phyloP scores from a whole-genome alignment of 1,140 invertebrate species.

The Pseudomyrmex gracilis region DNA sequence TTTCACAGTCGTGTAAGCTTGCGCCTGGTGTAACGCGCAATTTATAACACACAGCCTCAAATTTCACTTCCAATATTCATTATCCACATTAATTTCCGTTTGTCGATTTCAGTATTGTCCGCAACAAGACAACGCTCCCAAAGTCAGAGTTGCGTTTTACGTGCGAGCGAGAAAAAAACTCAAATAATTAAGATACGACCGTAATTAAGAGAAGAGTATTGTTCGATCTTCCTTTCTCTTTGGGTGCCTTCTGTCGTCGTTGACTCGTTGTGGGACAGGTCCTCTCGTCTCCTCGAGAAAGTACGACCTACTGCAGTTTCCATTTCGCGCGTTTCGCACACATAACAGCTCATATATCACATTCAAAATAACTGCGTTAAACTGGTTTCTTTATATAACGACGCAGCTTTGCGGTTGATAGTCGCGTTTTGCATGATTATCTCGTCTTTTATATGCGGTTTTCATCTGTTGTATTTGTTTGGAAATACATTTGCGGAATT shows the following conservation, averaged over 20 bases:
- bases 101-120: slow-evolving; percentile 18
- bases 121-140: background rate
- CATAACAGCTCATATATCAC: slow-evolving; percentile 57
- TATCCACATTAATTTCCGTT: background rate
- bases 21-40: background rate
- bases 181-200: slow-evolving; percentile 59
- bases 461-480: background rate
- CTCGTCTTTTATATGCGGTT: slow-evolving; percentile 11
- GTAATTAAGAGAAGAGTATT: slow-evolving; percentile 68
- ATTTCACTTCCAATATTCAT: slow-evolving; percentile 4
- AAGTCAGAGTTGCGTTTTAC: slow-evolving; percentile 34
- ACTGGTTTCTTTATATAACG: slow-evolving; percentile 57
- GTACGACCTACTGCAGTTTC: slow-evolving; percentile 63
- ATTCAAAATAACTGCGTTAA: slow-evolving; percentile 10
- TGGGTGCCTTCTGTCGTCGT: slow-evolving; percentile 24
- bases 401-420: slow-evolving; percentile 6
- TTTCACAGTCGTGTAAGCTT: background rate
- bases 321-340: slow-evolving; percentile 61
- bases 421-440: slow-evolving; percentile 43
- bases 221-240: slow-evolving; percentile 51
- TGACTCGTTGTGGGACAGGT: slow-evolving; percentile 61
- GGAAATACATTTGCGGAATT: background rate
- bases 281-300: slow-evolving; percentile 59
- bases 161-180: slow-evolving; percentile 38
- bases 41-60: background rate